These are phyloP conservation scores for Eristalis tenax DNA, from an alignment of 2,888 invertebrate species.

Conservation along the genomic window DNA sequence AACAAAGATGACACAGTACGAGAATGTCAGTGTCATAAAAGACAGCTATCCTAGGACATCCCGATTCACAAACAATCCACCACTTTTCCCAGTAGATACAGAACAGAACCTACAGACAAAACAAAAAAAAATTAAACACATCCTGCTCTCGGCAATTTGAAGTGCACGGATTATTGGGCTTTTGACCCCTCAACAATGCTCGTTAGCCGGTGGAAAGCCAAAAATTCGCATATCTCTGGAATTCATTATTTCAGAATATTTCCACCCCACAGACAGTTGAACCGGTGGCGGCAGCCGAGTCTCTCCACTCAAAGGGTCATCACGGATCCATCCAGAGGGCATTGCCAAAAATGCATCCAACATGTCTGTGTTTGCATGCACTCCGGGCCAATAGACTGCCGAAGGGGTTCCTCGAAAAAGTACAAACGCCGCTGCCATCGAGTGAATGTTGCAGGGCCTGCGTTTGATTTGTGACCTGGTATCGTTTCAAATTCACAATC, in stretches of 20 bases:
- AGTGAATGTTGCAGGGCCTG: slow-evolving; percentile 41
- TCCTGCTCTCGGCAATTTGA: neutral
- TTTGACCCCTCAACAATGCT: neutral
- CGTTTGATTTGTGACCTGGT: slow-evolving; percentile 60
- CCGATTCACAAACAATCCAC: neutral
- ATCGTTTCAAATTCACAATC: neutral
- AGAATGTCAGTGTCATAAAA: too few species aligned
- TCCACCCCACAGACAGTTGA: neutral
- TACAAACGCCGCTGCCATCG: neutral
- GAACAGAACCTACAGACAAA: neutral
- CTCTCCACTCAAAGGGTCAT: neutral
- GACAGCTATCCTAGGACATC: neutral
- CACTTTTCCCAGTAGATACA: neutral
- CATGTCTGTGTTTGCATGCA: neutral
- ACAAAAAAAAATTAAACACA: neutral
- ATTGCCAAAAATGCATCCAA: neutral
- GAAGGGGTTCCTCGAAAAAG: neutral
- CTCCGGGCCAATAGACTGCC: neutral
- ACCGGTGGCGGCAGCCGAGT: neutral
- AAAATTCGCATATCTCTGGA: neutral
- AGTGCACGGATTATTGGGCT: neutral
- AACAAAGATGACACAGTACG: too few species aligned
- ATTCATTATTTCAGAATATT: neutral
- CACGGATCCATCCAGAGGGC: neutral
- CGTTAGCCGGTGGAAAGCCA: neutral